Evolutionary conservation across 2,888 invertebrate species (phyloP).

Genomic region (Heliconius hortense): DNA sequence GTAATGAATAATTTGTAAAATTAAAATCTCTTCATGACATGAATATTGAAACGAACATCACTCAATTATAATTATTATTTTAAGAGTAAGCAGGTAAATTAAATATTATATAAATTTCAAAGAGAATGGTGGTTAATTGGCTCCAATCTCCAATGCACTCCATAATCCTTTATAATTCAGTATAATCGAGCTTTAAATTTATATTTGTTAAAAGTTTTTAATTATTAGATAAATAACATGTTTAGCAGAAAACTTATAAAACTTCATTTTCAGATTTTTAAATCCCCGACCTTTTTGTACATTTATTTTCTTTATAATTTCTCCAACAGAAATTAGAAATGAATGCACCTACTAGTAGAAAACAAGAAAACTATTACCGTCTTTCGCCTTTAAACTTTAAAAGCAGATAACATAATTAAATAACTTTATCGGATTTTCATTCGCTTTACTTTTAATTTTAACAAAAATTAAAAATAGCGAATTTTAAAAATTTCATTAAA

Average conservation of each 20-base stretch:
- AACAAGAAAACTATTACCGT: constrained; percentile 19
- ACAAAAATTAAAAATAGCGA: not conserved
- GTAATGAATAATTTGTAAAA: not conserved
- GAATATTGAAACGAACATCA: not conserved
- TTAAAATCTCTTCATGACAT: constrained; percentile 2
- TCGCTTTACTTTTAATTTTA: constrained; percentile 10
- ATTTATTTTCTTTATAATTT: constrained; percentile 7
- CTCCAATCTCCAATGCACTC: not conserved
- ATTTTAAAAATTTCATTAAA: not conserved
- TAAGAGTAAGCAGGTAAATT: constrained; percentile 4
- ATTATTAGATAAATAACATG: not conserved
- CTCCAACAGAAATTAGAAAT: constrained; percentile 17
- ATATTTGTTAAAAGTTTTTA: not conserved
- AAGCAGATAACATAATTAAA: constrained; percentile 20
- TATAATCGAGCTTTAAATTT: not conserved
- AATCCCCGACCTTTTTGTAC: not conserved
- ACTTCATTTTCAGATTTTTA: not conserved
- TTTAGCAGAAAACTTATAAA: not conserved
- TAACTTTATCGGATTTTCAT: constrained; percentile 15
- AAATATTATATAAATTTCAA: not conserved
- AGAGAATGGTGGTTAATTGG: constrained; percentile 1
- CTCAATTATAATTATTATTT: constrained; percentile 9
- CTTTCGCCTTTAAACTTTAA: constrained; percentile 15
- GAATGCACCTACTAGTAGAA: not conserved
- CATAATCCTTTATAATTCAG: not conserved